Percentiles rank a stretch among this genome's conserved stretches.
Evolutionary conservation across 30 jellyfish, hydroid and myxozoan genomes (phyloP).

Genomic region (Aurelia aurita): DNA sequence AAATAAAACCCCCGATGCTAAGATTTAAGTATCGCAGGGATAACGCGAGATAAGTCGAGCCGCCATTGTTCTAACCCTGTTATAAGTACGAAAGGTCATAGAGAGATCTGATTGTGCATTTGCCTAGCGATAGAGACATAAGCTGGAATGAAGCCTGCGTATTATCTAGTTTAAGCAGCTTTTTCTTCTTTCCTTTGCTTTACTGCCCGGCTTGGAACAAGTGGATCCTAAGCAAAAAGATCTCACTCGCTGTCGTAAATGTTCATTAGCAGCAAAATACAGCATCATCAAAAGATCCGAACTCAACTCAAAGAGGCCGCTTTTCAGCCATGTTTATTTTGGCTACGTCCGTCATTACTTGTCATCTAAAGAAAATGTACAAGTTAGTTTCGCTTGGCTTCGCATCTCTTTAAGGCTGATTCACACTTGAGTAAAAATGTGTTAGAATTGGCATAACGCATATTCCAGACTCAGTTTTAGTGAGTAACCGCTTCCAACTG

Average conservation of each 20-base stretch:
- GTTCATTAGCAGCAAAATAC: neutral
- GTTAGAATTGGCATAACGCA: too few relatives aligned
- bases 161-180: conserved; percentile 35
- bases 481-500: too few relatives aligned
- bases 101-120: conserved; percentile 20
- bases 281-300: conserved; percentile 1
- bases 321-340: too few relatives aligned
- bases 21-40: neutral
- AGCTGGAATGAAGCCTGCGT: conserved; percentile 34
- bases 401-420: too few relatives aligned
- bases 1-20: neutral
- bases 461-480: too few relatives aligned
- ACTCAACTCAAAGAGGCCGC: conserved; percentile 8
- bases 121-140: conserved; percentile 35
- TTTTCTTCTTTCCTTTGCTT: conserved; percentile 14
- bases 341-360: too few relatives aligned
- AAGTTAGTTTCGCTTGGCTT: too few relatives aligned
- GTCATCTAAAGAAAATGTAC: too few relatives aligned
- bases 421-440: too few relatives aligned
- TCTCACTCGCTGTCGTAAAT: conserved; percentile 9
- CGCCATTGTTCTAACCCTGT: conserved; percentile 42
- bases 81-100: conserved; percentile 12
- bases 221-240: neutral
- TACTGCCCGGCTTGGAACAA: conserved; percentile 10
- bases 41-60: conserved; percentile 42